phyloP scores from a whole-genome alignment of 2,888 invertebrate species.

The Machimus rusticus region DNA sequence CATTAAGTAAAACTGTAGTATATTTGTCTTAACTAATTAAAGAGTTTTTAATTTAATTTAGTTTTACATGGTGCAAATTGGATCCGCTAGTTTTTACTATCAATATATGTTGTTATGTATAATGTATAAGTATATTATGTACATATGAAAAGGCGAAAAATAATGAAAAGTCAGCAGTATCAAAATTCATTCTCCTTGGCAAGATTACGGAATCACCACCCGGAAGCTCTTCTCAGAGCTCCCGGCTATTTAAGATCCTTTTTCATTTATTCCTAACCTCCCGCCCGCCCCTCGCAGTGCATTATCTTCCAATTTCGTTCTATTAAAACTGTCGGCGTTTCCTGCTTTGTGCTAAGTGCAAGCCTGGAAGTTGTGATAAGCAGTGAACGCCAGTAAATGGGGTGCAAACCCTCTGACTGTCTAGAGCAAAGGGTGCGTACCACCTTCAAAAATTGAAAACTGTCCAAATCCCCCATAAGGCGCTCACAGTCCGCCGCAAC shows the following conservation, averaged over 20 bases:
- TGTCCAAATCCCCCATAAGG: neutral
- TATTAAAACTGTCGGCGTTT: neutral
- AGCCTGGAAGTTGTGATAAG: conserved; percentile 21
- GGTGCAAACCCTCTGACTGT: neutral
- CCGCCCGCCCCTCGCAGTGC: neutral
- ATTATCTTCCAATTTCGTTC: conserved; percentile 9
- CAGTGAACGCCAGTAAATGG: neutral
- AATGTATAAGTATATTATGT: too few relatives aligned
- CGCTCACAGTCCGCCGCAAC: neutral
- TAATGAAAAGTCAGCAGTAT: neutral
- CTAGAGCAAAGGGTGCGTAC: neutral
- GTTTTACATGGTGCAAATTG: too few relatives aligned
- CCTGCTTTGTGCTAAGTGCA: neutral
- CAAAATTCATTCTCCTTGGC: neutral
- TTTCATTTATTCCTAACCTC: neutral
- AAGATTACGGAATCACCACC: neutral
- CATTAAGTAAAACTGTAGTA: too few relatives aligned
- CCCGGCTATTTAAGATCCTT: neutral
- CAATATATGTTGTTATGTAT: too few relatives aligned
- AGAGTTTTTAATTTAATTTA: too few relatives aligned
- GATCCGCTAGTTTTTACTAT: too few relatives aligned
- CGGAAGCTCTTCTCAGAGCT: neutral
- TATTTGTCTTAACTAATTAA: too few relatives aligned
- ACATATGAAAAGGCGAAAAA: too few relatives aligned
- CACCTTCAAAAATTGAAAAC: neutral